Base-by-base conservation (phyloP, 1,140 invertebrate species). In the Caenorhabditis remanei region DNA sequence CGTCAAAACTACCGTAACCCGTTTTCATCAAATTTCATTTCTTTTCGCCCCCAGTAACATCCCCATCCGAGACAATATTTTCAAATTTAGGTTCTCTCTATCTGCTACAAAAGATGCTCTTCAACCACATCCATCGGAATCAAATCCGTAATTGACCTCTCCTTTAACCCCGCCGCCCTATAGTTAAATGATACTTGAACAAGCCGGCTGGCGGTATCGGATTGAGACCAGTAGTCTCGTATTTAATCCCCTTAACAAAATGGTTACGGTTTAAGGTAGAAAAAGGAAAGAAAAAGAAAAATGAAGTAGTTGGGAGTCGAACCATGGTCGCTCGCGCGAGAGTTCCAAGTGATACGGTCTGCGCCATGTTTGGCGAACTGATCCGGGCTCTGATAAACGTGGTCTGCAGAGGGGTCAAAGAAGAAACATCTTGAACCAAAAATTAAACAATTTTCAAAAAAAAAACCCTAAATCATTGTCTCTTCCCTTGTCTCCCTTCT, bases 91-190 rank as follows among this genome's bases (percentile, higher is more conserved):
- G 13, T 61, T 21, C 21, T 21, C 21, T 21, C 16, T 67, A 41
- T 40, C 11, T 67, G 32, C 24, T 40, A 14, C 19, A 8, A 16
- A 67, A 21, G 63, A 53, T 11, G 24, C 71, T 79, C 71, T 79
- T 79, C 71, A 32, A 19, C n/a, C 46, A 79, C 48, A 79, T 79
- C 71, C 71, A 79, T 79, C 71, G 71, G 46, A 79, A 79, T 79
- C 46, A 48, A 79, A 79, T 79, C 71, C 71, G 71, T 79, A 79
- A 79, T 79, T 79, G 71, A 79, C 71, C 71, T 79, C 46, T 50
- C 71, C 71, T 79, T 79, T 24, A 50, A 6, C n/a, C 67, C n/a
- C 71, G 46, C 46, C 71, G 46, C 71, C 71, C 71, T 79, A 79
- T 79, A 79, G 71, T 79, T 79, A 79, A 50, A 79, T 50, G 71